phyloP scores from a whole-genome alignment of 2,888 invertebrate genomes.

The Drosophila eohydei region DNA sequence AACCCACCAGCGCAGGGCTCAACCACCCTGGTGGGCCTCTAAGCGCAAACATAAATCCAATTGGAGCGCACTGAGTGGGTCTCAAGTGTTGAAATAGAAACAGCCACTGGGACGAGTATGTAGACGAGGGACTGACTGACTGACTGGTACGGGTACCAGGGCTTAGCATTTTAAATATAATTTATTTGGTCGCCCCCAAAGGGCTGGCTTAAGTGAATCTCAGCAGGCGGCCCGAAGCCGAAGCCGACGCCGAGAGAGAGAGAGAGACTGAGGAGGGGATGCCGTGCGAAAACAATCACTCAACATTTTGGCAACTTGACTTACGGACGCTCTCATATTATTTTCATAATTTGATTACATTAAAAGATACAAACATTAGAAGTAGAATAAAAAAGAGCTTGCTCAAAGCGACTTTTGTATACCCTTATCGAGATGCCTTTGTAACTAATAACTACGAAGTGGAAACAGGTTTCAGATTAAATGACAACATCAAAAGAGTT shows the following conservation, averaged over 20 bases:
- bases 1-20: not conserved
- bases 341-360: slow-evolving; percentile 81
- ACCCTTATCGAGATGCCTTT: slow-evolving; percentile 18
- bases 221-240: slow-evolving; percentile 45
- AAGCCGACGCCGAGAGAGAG: not conserved
- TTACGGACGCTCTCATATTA: slow-evolving; percentile 68
- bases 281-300: slow-evolving; percentile 75
- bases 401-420: slow-evolving; percentile 1
- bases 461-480: not conserved
- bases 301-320: slow-evolving; percentile 78
- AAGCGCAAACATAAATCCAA: slow-evolving; percentile 63
- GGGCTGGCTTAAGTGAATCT: slow-evolving; percentile 74
- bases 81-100: slow-evolving; percentile 73
- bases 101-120: slow-evolving; percentile 67
- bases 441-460: not conserved
- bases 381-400: not conserved
- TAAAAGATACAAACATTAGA: slow-evolving; percentile 48
- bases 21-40: slow-evolving; percentile 40
- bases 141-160: slow-evolving; percentile 19
- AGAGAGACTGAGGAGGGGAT: not conserved
- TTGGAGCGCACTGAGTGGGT: slow-evolving; percentile 59
- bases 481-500: not conserved
- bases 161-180: slow-evolving; percentile 71
- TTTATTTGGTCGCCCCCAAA: slow-evolving; percentile 70
- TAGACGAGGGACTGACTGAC: slow-evolving; percentile 30